Evolutionary conservation across 2,113 vertebrate genomes (phyloP), one percentile per base, ranked within the genome.

Genomic region (Mungos mungo): DNA sequence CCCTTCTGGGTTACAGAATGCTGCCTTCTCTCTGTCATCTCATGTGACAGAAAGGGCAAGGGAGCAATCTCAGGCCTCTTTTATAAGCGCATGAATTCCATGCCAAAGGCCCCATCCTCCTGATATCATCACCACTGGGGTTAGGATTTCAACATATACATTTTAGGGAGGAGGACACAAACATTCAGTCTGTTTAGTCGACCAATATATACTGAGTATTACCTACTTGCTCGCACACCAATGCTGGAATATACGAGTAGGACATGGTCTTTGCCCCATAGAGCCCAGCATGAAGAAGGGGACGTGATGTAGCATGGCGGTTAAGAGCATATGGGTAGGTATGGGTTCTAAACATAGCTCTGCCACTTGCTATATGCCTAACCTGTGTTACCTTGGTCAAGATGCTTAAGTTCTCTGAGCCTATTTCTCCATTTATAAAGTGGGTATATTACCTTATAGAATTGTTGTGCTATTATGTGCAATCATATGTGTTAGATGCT

Each of bases 351-450:
- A 72, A 76, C 12, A 50, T 23, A 47, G 29, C 47, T 76, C 66
- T 87, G 45, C 27, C 8, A 23, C 23, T 88, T 83, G 23, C 29
- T 68, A 27, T 68, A n/a, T 47, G 12, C 29, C 33, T 68, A 6
- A 35, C 41, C 54, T 79, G 31, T 77, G 81, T 45, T 65, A 63
- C 7, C 16, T 68, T 71, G 18, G 45, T 69, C 54, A 66, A 52
- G 65, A 47, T 29, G 33, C n/a, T 88, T 60, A 66, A 72, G 5
- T 13, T 63, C 35, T 79, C 83, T 45, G 81, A 93, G 29, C 11
- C 57, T 31, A 1, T 92, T 82, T 71, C 35, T 96, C 10, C 6
- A 12, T 88, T 92, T 90, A 21, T 84, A 72, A 92, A 94, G 82
- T 45, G 25, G 84, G 60, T 35, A 13, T n/a, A 47, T 66, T 33